These are phyloP conservation scores for Cantharis rustica DNA, from an alignment of 2,888 invertebrate genomes.

Conservation along the genomic window DNA sequence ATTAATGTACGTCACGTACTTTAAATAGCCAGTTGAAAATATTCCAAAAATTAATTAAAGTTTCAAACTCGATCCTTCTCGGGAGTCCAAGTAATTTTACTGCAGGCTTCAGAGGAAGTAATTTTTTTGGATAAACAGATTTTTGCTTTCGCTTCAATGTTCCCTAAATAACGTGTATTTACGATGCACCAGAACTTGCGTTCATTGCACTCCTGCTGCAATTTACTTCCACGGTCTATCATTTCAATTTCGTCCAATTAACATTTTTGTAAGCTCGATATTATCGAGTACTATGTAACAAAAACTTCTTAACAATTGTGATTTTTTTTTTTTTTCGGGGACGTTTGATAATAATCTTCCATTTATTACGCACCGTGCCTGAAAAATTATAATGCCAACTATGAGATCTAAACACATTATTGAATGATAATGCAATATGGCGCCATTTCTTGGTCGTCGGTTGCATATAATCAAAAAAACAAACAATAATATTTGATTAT, in stretches of 20 bases:
- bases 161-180: neutral
- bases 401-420: no score
- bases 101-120: neutral
- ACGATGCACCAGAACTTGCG: neutral
- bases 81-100: neutral
- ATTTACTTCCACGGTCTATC: neutral
- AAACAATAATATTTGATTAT: no score
- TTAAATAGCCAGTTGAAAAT: neutral
- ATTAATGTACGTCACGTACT: neutral
- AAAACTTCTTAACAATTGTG: neutral
- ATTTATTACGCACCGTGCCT: neutral
- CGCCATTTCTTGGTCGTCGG: no score
- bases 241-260: neutral
- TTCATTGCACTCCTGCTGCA: neutral
- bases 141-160: neutral
- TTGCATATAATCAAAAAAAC: no score
- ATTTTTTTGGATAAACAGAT: neutral
- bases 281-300: neutral
- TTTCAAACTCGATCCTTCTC: neutral
- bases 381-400: no score
- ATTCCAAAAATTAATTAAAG: neutral
- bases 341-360: neutral
- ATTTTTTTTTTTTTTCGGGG: neutral
- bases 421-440: no score
- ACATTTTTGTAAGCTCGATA: neutral